Evolutionary conservation across 2,888 invertebrate species (phyloP).

Genomic region (Notodromas monacha): DNA sequence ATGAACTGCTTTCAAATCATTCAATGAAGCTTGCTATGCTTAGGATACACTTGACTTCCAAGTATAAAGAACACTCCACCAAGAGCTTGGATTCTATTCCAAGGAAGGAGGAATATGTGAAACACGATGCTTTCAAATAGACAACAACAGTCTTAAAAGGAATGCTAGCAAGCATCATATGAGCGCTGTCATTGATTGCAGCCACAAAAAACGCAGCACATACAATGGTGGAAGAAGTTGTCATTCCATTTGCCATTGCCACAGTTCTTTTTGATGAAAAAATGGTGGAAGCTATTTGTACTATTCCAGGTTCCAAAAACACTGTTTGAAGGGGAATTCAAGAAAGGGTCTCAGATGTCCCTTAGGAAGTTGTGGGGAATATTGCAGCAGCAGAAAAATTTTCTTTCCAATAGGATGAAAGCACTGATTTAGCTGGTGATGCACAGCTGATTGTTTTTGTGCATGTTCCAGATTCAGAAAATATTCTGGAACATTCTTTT

Average conservation of each 20-base stretch:
- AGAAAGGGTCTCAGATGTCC: constrained; percentile 8
- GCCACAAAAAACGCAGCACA: constrained; percentile 9
- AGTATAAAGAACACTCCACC: not conserved
- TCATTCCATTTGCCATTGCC: constrained; percentile 8
- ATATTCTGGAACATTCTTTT: constrained; percentile 11
- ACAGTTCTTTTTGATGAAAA: constrained; percentile 7
- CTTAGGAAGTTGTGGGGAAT: constrained; percentile 7
- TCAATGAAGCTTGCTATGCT: constrained; percentile 1
- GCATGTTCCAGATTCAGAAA: constrained; percentile 7
- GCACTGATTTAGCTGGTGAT: constrained; percentile 8
- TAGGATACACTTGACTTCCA: not conserved
- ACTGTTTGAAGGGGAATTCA: constrained; percentile 7
- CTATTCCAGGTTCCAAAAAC: constrained; percentile 8
- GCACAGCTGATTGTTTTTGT: constrained; percentile 8
- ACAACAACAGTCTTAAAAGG: not conserved
- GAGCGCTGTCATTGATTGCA: not conserved
- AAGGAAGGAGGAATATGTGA: not conserved
- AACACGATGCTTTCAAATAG: not conserved
- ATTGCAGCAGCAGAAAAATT: constrained; percentile 5
- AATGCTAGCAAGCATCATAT: not conserved
- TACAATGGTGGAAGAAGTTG: constrained; percentile 10
- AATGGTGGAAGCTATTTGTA: constrained; percentile 6
- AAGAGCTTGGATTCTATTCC: not conserved
- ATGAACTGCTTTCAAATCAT: not conserved
- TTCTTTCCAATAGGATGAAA: constrained; percentile 9